phyloP scores from a whole-genome alignment of 2,113 vertebrate genomes.

The Colius striatus region DNA sequence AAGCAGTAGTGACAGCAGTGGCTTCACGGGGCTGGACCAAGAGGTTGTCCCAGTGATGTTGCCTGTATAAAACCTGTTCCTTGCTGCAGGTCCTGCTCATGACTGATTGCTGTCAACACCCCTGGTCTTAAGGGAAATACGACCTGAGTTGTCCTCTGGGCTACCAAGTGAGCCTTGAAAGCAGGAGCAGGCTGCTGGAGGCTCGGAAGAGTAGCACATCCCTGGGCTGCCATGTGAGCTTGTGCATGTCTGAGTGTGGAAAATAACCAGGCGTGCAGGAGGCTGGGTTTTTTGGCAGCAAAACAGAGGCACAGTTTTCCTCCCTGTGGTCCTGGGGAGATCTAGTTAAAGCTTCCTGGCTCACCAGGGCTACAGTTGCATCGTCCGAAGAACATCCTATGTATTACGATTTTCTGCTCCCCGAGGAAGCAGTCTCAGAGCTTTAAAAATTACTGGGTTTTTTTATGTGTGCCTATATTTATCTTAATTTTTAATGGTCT shows the following conservation, averaged over 20 bases:
- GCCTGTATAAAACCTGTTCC: neutral
- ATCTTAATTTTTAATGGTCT: constrained; percentile 15
- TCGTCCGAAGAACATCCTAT: neutral
- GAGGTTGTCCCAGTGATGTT: neutral
- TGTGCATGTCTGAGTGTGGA: accelerated
- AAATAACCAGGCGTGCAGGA: neutral
- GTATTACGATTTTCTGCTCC: neutral
- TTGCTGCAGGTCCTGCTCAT: accelerated
- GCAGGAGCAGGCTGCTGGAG: neutral
- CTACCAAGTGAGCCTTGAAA: neutral
- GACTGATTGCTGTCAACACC: neutral
- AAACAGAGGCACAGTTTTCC: neutral
- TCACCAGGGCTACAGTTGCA: neutral
- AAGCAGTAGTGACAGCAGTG: neutral
- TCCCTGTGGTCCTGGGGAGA: neutral
- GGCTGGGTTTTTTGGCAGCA: neutral
- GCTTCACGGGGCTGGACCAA: neutral
- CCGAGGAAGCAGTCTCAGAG: neutral
- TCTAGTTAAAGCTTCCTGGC: neutral
- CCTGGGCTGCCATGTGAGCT: neutral
- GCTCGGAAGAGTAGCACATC: neutral
- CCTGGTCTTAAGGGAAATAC: neutral
- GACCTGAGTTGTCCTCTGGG: neutral
- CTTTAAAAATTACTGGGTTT: neutral
- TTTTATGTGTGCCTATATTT: constrained; percentile 14